These are phyloP conservation scores for Poeciliopsis presidionis DNA, from an alignment of 2,797 vertebrate species.

Conservation along the genomic window DNA sequence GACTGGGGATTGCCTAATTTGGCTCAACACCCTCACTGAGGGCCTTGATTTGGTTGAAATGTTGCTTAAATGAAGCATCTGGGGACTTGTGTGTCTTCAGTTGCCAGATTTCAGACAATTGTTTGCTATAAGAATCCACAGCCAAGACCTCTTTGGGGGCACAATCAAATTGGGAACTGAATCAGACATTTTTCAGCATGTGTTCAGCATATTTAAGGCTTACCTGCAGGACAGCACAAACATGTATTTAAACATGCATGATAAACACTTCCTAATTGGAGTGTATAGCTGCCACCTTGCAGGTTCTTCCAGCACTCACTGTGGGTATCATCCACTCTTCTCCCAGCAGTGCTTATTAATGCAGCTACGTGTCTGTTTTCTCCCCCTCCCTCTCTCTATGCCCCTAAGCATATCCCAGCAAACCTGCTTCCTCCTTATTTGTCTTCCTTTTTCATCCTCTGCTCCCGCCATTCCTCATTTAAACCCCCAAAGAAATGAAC, in stretches of 20 bases:
- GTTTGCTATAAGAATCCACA: constrained; percentile 20
- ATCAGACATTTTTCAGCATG: constrained; percentile 19
- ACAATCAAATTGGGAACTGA: constrained; percentile 20
- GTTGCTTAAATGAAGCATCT: constrained; percentile 37
- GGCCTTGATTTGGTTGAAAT: constrained; percentile 46
- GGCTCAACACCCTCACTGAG: constrained; percentile 35
- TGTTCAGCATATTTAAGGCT: constrained; percentile 26
- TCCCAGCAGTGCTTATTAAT: constrained; percentile 64
- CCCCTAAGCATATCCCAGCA: constrained; percentile 25
- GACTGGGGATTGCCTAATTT: constrained; percentile 40
- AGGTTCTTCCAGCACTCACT: constrained; percentile 29
- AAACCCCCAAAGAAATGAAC: constrained; percentile 15
- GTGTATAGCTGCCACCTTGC: constrained; percentile 28
- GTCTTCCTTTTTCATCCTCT: constrained; percentile 17
- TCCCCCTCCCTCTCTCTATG: constrained; percentile 11
- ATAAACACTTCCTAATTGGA: constrained; percentile 20
- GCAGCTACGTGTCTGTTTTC: constrained; percentile 37
- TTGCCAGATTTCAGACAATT: constrained; percentile 43
- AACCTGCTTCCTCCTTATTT: constrained; percentile 30
- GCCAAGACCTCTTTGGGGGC: constrained; percentile 39
- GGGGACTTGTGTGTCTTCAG: constrained; percentile 33
- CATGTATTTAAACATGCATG: constrained; percentile 41
- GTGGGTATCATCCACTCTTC: constrained; percentile 46
- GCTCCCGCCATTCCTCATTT: constrained; percentile 20
- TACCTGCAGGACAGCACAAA: constrained; percentile 19